Evolutionary conservation across 2,113 vertebrate genomes (phyloP), one percentile per base, ranked within the genome.

Genomic region (Prunella himalayana): DNA sequence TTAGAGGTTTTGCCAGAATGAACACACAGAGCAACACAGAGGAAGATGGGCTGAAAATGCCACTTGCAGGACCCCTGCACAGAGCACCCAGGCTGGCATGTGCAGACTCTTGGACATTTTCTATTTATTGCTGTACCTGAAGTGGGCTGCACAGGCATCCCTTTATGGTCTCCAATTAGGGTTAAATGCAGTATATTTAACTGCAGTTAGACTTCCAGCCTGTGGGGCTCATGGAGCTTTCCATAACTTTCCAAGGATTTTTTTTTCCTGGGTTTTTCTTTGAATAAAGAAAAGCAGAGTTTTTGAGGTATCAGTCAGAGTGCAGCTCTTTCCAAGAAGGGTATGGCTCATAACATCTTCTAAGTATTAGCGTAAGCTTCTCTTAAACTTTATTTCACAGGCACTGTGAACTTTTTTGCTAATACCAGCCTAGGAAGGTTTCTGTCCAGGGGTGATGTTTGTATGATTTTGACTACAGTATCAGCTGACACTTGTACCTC

Each of bases 1-100:
- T 64, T 16, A 60, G 51, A 73, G n/a, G 41, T 50, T 94, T 91
- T 95, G 31, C 53, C 53, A 39, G 90, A 77, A 49, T 56, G 50
- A 92, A 69, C 35, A 28, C 20, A 15, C 0, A 18, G 16, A 82
- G 15, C 27, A 69, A 63, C 30, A 35, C 0, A 0, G 57, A 91
- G 47, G 30, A 50, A 80, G 7, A 42, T 18, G 28, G 59, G 51
- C 44, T 82, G 42, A 69, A 94, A 92, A 88, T 18, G 9, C 12
- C 41, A 42, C 61, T 27, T 39, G 42, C 14, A 49, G 60, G 65
- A 65, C 12, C 25, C 5, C 21, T 0, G 2, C 42, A 47, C 4
- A 2, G 37, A 88, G 69, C 0, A 2, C 28, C 5, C 25, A 42
- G n/a, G 8, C 39, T 15, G 30, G 31, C 9, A 7, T 42, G 45